Conservation (phyloP, 2,113 vertebrate species). For the Callithrix jacchus region DNA sequence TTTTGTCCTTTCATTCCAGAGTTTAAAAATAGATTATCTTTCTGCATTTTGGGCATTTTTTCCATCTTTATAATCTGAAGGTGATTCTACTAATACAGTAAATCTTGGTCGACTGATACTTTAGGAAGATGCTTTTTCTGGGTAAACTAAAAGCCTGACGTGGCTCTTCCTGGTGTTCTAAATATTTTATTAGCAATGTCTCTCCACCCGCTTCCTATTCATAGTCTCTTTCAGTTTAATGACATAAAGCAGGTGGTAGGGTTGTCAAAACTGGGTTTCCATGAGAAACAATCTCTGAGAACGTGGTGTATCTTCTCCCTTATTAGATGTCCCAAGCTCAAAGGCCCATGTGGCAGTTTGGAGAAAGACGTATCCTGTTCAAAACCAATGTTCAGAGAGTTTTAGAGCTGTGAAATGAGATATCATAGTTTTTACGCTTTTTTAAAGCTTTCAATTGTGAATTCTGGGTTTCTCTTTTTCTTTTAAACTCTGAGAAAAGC, state of each 20-base stretch:
- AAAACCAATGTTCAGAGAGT: not conserved
- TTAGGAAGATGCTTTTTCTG: slow-evolving; percentile 60
- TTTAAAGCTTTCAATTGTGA: not conserved
- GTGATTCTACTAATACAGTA: slow-evolving; percentile 57
- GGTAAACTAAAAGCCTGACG: slow-evolving; percentile 67
- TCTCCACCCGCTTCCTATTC: slow-evolving; percentile 53
- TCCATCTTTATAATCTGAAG: slow-evolving; percentile 49
- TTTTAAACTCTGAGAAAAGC: not conserved
- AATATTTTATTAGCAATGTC: slow-evolving; percentile 51
- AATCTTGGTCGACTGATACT: slow-evolving; percentile 42
- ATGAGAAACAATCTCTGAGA: slow-evolving; percentile 51
- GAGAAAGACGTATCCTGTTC: slow-evolving; percentile 18
- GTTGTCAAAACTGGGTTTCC: slow-evolving; percentile 57
- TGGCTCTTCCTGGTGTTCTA: slow-evolving; percentile 62
- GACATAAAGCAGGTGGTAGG: slow-evolving; percentile 47
- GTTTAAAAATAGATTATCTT: slow-evolving; percentile 44
- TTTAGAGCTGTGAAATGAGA: not conserved
- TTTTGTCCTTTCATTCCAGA: not conserved
- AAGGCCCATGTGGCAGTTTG: slow-evolving; percentile 5
- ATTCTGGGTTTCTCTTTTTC: not conserved
- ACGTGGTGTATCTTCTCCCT: slow-evolving; percentile 11
- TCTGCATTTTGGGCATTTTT: slow-evolving; percentile 36
- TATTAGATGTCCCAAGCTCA: slow-evolving; percentile 1
- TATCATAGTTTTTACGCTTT: not conserved
- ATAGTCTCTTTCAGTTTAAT: slow-evolving; percentile 42